Percentiles rank a stretch among this genome's conserved stretches.
These are phyloP conservation scores for Sarcophaga bullata DNA, from an alignment of 1,140 invertebrate species.

Conservation along the genomic window DNA sequence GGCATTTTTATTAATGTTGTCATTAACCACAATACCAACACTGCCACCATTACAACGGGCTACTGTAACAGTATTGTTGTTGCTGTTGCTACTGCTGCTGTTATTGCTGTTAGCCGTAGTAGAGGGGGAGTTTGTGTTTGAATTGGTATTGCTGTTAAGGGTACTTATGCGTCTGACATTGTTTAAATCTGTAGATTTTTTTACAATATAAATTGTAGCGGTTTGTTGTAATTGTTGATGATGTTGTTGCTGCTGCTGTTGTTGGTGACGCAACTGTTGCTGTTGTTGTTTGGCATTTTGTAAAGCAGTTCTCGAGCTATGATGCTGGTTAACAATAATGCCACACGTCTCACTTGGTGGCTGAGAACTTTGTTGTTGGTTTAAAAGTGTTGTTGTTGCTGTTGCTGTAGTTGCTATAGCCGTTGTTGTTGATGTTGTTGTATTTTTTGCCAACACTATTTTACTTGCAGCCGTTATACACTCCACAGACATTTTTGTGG, in stretches of 20 bases:
- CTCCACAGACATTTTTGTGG: conserved; percentile 42
- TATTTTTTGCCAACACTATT: conserved; percentile 33
- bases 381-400: neutral
- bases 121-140: neutral
- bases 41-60: neutral
- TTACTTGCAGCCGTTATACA: conserved; percentile 32
- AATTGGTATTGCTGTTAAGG: too few relatives aligned
- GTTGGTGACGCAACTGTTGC: neutral
- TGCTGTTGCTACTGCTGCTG: conserved; percentile 5
- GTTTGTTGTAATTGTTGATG: conserved; percentile 27
- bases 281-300: conserved; percentile 33
- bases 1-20: conserved; percentile 39
- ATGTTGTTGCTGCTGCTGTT: neutral
- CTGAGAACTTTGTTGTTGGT: conserved; percentile 10
- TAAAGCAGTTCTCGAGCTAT: neutral
- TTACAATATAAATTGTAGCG: conserved; percentile 33
- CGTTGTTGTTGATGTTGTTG: conserved; percentile 17
- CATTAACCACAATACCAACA: conserved; percentile 28
- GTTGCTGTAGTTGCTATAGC: neutral
- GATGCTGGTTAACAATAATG: conserved; percentile 24
- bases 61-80: neutral
- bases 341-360: neutral
- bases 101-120: neutral
- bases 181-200: conserved; percentile 28
- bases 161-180: conserved; percentile 9